A percentile compares a stretch with the other conserved stretches of the same genome.
Evolutionary conservation across 2,113 vertebrate genomes (phyloP).

Genomic region (Cranoglanis bouderius): DNA sequence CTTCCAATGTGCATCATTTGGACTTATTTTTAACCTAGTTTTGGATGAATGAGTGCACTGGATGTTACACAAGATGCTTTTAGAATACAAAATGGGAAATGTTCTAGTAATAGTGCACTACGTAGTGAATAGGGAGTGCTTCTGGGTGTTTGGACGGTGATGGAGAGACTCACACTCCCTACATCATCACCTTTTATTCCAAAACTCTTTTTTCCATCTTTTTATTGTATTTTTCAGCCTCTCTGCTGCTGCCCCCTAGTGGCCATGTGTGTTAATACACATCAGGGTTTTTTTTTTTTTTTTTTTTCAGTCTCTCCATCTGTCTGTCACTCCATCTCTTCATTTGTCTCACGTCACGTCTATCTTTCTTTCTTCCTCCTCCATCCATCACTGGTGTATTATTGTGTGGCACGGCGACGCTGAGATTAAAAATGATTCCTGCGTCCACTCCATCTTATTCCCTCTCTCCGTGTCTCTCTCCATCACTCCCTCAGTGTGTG

Average conservation of each 20-base stretch:
- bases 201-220: not conserved
- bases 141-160: not conserved
- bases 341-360: not conserved
- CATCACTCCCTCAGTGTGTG: not conserved
- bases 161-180: not conserved
- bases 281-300: constrained; percentile 20
- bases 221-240: not conserved
- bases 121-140: not conserved
- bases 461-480: constrained; percentile 31
- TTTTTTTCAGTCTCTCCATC: constrained; percentile 41
- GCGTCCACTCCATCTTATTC: constrained; percentile 11
- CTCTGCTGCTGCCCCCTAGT: constrained; percentile 63
- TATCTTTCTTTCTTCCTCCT: not conserved
- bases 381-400: constrained; percentile 9
- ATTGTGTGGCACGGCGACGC: not conserved
- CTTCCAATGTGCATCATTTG: not conserved
- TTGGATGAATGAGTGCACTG: not conserved
- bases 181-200: not conserved
- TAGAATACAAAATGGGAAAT: not conserved
- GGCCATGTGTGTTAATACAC: constrained; percentile 46
- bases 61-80: not conserved
- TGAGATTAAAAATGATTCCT: constrained; percentile 8
- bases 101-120: not conserved
- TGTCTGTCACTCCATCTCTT: not conserved
- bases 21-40: not conserved